These are phyloP conservation scores for Pungitius pungitius DNA, from an alignment of 2,113 vertebrate genomes.

Conservation along the genomic window DNA sequence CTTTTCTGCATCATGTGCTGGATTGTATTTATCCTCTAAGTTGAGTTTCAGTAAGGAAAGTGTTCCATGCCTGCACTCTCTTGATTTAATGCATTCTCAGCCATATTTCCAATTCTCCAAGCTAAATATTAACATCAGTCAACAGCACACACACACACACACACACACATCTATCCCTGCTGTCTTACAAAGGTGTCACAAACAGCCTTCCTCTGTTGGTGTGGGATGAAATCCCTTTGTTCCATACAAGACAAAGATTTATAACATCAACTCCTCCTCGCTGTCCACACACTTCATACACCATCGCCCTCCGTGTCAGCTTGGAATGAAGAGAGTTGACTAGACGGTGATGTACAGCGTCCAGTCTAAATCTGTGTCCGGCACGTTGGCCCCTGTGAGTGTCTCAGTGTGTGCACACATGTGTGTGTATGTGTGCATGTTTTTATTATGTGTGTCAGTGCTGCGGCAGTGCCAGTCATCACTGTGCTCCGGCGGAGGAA, in stretches of 20 bases:
- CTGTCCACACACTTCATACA: slow-evolving; percentile 50
- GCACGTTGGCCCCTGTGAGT: slow-evolving; percentile 24
- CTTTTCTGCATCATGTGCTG: slow-evolving; percentile 56
- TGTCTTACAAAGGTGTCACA: slow-evolving; percentile 51
- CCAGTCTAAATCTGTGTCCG: slow-evolving; percentile 57
- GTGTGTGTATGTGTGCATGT: slow-evolving; percentile 36
- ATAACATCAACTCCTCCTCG: slow-evolving; percentile 64
- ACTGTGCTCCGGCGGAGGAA: slow-evolving; percentile 17
- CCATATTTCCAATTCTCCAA: slow-evolving; percentile 55
- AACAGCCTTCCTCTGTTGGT: slow-evolving; percentile 45
- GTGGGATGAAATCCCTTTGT: slow-evolving; percentile 66
- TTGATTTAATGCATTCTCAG: slow-evolving; percentile 49
- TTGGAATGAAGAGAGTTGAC: slow-evolving; percentile 48
- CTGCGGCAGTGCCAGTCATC: slow-evolving; percentile 56
- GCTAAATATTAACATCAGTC: slow-evolving; percentile 67
- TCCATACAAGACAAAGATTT: slow-evolving; percentile 61
- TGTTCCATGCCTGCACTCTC: slow-evolving; percentile 45
- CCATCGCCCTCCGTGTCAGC: slow-evolving; percentile 52
- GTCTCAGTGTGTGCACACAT: slow-evolving; percentile 22
- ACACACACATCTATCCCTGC: slow-evolving; percentile 34
- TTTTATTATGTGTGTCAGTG: slow-evolving; percentile 59
- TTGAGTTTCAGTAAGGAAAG: slow-evolving; percentile 40
- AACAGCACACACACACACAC: neutral
- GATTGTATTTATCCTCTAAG: slow-evolving; percentile 64
- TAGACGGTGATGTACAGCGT: slow-evolving; percentile 38